Base-by-base conservation (phyloP, 30 jellyfish, hydroid and myxozoan genomes). In the Turritopsis rubra region DNA sequence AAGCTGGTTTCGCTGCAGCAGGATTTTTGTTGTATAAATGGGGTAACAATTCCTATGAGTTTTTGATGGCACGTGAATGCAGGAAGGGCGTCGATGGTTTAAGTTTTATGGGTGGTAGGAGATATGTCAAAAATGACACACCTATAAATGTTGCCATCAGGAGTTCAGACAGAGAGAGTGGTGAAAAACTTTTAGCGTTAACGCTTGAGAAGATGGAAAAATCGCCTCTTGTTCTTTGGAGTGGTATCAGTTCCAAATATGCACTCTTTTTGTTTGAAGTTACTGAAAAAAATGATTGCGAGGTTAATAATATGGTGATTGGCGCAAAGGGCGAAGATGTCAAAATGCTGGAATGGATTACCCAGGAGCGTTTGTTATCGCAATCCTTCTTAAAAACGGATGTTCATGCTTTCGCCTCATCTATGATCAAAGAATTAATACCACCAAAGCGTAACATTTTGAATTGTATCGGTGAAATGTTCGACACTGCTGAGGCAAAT, bases 401-500 rank as follows among this genome's bases (percentile, higher is more conserved):
- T 18, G 22, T 60, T 60, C 73, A 60, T 60, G 73, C 19, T 60
- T 60, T 60, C 21, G 21, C 73, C 19, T 18, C 21, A 60, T 23
- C 19, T 18, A 60, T 60, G 73, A 23, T 60, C 22, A 23, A 60
- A 60, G 73, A 60, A 21, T 23, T 60, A 23, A 60, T 21, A 21
- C 73, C 19, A 18, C 73, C 73, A 18, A 18, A 21, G 21, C 21
- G 73, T 23, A 60, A 60, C 21, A 23, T 60, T 18, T 60, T 60
- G 73, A 23, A 23, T 60, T 23, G 73, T 18, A 60, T 60, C 73
- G 21, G 21, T 18, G 73, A 60, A 23, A 18, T 60, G 73, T 60
- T 60, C 21, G 73, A 60, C 21, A 60, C 73, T 60, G 73, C 73
- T 18, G 73, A 60, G 21, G 73, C 73, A n/a, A n/a, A n/a, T n/a